Conservation (phyloP, 2,888 invertebrate genomes). For the Brachyptera risi region DNA sequence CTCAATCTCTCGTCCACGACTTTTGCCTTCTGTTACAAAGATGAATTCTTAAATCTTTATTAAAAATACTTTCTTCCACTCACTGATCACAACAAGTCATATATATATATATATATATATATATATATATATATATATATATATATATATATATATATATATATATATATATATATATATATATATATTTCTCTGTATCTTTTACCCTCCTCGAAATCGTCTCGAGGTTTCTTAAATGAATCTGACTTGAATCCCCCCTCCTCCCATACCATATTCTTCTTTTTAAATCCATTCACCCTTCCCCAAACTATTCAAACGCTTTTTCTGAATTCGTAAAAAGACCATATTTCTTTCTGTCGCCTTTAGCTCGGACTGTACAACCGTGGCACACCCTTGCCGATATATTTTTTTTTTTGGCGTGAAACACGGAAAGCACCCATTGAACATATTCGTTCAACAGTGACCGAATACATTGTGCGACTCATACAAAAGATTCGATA, state of each 20-base stretch:
- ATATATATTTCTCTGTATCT: conserved; percentile 12
- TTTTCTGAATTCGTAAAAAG: conserved; percentile 19
- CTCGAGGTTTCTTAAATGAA: conserved; percentile 19
- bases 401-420: conserved; percentile 13
- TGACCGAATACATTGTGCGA: conserved; percentile 19
- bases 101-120: too few species aligned
- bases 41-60: conserved; percentile 22
- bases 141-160: too few species aligned
- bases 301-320: conserved; percentile 20
- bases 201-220: background rate
- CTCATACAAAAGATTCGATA: conserved; percentile 16
- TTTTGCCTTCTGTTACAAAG: conserved; percentile 19
- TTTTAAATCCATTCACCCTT: conserved; percentile 20
- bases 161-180: too few species aligned
- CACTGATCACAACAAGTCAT: conserved; percentile 11
- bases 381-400: conserved; percentile 1
- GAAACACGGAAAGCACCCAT: conserved; percentile 19
- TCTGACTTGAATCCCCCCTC: conserved; percentile 14
- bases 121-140: too few species aligned
- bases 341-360: conserved; percentile 18
- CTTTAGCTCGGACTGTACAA: background rate
- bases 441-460: conserved; percentile 15
- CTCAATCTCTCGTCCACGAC: conserved; percentile 12
- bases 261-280: background rate
- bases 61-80: conserved; percentile 20